A percentile compares a stretch with the other conserved stretches of the same genome.
Conservation (phyloP, 2,888 invertebrate genomes). For the Clanis bilineata region DNA sequence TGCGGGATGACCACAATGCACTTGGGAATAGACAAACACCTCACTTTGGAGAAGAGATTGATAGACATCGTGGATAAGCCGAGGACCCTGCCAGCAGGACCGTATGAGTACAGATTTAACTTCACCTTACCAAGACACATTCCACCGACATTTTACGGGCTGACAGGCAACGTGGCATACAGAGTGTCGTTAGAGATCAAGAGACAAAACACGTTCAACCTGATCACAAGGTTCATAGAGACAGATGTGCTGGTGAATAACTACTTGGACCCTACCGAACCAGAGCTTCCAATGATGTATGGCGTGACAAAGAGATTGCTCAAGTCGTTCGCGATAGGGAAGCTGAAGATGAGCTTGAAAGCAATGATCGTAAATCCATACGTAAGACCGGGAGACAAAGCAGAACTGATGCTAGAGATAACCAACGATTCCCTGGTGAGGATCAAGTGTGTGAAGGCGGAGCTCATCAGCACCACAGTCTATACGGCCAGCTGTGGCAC, state of each 20-base stretch:
- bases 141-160: slow-evolving; percentile 24
- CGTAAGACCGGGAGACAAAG: background rate
- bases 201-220: background rate
- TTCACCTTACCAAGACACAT: slow-evolving; percentile 27
- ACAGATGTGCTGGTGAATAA: background rate
- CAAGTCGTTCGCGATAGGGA: background rate
- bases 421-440: background rate
- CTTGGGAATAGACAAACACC: slow-evolving; percentile 19
- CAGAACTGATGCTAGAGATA: background rate
- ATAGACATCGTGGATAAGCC: slow-evolving; percentile 13
- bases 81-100: slow-evolving; percentile 13
- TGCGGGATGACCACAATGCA: slow-evolving; percentile 7
- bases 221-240: background rate
- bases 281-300: background rate
- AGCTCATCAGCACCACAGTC: background rate
- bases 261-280: background rate
- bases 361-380: background rate
- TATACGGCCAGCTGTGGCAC: background rate
- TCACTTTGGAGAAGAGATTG: slow-evolving; percentile 14
- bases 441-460: background rate
- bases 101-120: slow-evolving; percentile 25
- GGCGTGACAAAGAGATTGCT: background rate
- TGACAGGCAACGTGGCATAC: background rate
- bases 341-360: background rate
- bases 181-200: background rate